phyloP scores from a whole-genome alignment of 2,113 vertebrate genomes.

The Cygnus buccinator region DNA sequence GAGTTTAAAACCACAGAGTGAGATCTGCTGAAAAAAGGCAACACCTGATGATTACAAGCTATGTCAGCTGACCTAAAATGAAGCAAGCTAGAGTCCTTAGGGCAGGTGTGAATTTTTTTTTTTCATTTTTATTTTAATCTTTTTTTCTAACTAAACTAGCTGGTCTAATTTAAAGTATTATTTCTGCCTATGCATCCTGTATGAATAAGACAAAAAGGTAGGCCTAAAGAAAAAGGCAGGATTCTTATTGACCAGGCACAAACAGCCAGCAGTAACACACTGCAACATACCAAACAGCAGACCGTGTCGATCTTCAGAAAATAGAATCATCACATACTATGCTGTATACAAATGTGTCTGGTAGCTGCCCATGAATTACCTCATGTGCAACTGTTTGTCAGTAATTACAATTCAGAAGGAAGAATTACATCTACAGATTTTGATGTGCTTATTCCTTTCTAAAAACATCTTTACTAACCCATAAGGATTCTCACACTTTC shows the following conservation, averaged over 20 bases:
- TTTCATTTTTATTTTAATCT: background rate
- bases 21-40: background rate
- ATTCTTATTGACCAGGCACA: background rate
- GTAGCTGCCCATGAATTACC: fast-evolving
- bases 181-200: background rate
- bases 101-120: background rate
- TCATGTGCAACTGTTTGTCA: background rate
- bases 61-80: background rate
- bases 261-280: background rate
- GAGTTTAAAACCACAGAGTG: background rate
- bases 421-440: background rate
- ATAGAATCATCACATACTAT: fast-evolving
- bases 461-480: background rate
- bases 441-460: background rate
- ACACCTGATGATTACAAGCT: background rate
- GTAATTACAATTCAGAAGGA: background rate
- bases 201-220: background rate
- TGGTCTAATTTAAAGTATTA: background rate
- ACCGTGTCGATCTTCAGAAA: background rate
- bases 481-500: too few species aligned
- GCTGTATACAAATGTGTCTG: fast-evolving
- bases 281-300: background rate
- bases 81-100: background rate
- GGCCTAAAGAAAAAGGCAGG: background rate
- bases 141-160: background rate